Percentiles rank a stretch among this genome's conserved stretches.
Evolutionary conservation across 2,888 invertebrate genomes (phyloP).

Genomic region (Ptychoptera albimana): DNA sequence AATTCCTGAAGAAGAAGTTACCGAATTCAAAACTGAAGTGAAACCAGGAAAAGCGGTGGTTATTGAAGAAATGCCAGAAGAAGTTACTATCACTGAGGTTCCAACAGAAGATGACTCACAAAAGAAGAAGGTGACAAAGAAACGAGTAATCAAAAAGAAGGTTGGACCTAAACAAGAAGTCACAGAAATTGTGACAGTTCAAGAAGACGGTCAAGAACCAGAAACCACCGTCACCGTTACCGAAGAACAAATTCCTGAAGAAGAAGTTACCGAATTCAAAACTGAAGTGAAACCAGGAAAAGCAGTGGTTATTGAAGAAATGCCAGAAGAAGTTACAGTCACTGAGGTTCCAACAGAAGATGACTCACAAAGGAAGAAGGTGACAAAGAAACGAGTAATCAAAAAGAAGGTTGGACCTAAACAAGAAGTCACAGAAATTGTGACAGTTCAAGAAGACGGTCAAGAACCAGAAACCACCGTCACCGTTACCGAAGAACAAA

Average conservation of each 20-base stretch:
- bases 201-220: slow-evolving; percentile 28
- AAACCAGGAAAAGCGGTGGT: slow-evolving; percentile 15
- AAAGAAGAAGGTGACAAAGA: slow-evolving; percentile 25
- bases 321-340: slow-evolving; percentile 10
- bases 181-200: slow-evolving; percentile 26
- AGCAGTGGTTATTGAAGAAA: slow-evolving; percentile 16
- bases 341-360: slow-evolving; percentile 19
- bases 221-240: slow-evolving; percentile 29
- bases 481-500: slow-evolving; percentile 16
- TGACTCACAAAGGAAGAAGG: slow-evolving; percentile 18
- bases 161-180: slow-evolving; percentile 29
- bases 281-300: slow-evolving; percentile 8
- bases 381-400: slow-evolving; percentile 17
- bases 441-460: slow-evolving; percentile 20
- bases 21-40: slow-evolving; percentile 12
- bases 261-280: slow-evolving; percentile 11
- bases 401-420: slow-evolving; percentile 18
- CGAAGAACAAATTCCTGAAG: slow-evolving; percentile 20
- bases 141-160: slow-evolving; percentile 25
- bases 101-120: slow-evolving; percentile 17
- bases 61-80: slow-evolving; percentile 16
- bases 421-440: slow-evolving; percentile 16
- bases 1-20: no score
- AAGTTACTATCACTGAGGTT: slow-evolving; percentile 11
- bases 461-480: slow-evolving; percentile 14